Percentiles rank a stretch among this genome's conserved stretches.
Conservation (phyloP, 2,797 vertebrate genomes). For the Diglossa cyanea region DNA sequence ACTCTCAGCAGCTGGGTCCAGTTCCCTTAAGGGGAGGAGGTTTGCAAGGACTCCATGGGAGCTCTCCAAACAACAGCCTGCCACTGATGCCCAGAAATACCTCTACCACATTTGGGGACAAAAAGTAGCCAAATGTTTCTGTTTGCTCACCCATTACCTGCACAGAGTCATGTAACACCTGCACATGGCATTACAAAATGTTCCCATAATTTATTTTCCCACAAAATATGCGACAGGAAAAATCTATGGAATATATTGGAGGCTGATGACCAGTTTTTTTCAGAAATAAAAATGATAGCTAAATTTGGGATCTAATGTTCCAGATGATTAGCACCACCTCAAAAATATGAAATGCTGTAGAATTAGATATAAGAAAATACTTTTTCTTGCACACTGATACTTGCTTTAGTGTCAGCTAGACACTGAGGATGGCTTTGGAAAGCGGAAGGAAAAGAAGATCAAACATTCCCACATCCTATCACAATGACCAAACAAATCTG, state of each 20-base stretch:
- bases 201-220: neutral
- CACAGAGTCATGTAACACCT: neutral
- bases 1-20: neutral
- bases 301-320: neutral
- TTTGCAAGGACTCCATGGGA: neutral
- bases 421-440: neutral
- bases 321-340: neutral
- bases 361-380: constrained; percentile 3
- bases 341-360: constrained; percentile 3
- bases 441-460: neutral
- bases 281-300: neutral
- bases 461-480: neutral
- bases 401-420: neutral
- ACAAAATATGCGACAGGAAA: neutral
- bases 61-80: neutral
- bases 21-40: neutral
- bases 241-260: neutral
- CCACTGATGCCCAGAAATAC: neutral
- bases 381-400: neutral
- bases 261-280: neutral
- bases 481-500: neutral
- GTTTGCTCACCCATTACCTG: neutral
- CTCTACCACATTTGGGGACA: neutral
- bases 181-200: neutral
- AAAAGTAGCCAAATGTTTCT: neutral